Percentiles rank a stretch among this genome's conserved stretches.
Evolutionary conservation across 1,140 invertebrate species (phyloP).

Genomic region (Archegozetes longisetosus): DNA sequence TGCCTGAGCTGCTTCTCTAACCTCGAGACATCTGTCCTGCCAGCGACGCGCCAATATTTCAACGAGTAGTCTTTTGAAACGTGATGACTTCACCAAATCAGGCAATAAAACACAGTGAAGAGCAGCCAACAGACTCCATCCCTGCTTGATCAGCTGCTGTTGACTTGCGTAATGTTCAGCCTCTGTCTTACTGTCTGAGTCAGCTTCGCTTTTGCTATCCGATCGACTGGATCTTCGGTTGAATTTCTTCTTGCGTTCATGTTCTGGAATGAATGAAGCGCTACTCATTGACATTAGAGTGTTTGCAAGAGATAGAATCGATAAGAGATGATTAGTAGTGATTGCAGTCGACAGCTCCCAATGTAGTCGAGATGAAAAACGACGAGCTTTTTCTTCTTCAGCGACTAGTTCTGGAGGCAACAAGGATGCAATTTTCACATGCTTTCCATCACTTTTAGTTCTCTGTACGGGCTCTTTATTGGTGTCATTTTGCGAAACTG

Average conservation of each 20-base stretch:
- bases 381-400: slow-evolving; percentile 55
- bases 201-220: slow-evolving; percentile 30
- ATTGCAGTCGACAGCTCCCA: slow-evolving; percentile 90
- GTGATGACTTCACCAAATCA: slow-evolving; percentile 53
- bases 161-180: slow-evolving; percentile 65
- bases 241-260: slow-evolving; percentile 24
- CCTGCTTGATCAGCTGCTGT: slow-evolving; percentile 81
- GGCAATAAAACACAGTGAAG: slow-evolving; percentile 89
- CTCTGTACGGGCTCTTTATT: not conserved
- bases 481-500: not conserved
- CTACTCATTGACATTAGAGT: slow-evolving; percentile 97
- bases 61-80: slow-evolving; percentile 79
- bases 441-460: slow-evolving; percentile 1
- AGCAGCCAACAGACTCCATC: slow-evolving; percentile 87
- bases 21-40: slow-evolving; percentile 96
- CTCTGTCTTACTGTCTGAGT: slow-evolving; percentile 47
- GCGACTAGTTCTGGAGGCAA: slow-evolving; percentile 54
- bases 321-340: slow-evolving; percentile 86
- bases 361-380: slow-evolving; percentile 69
- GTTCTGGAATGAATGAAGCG: slow-evolving; percentile 52
- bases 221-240: slow-evolving; percentile 20
- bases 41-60: slow-evolving; percentile 92
- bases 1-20: slow-evolving; percentile 87
- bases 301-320: slow-evolving; percentile 83
- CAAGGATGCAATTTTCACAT: slow-evolving; percentile 21